A percentile compares a stretch with the other conserved stretches of the same genome.
phyloP scores from a whole-genome alignment of 2,113 vertebrate species.

The Emydura subglobosa region DNA sequence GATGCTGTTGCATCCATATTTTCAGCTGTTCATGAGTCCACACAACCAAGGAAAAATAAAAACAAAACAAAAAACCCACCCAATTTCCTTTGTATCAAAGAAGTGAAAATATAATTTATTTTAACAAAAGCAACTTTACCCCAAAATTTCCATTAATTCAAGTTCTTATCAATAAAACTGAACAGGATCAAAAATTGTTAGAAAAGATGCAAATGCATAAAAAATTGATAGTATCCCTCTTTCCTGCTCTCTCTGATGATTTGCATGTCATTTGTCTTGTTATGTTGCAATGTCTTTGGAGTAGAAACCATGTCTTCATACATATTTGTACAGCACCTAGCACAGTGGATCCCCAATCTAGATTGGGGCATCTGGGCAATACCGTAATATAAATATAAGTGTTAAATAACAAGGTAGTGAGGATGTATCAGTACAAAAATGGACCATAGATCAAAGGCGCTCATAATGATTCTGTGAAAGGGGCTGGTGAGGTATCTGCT shows the following conservation, averaged over 20 bases:
- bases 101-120: neutral
- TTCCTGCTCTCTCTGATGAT: neutral
- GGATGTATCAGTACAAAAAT: neutral
- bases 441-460: neutral
- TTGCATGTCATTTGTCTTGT: neutral
- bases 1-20: neutral
- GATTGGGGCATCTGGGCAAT: neutral
- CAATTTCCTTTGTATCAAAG: neutral
- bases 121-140: neutral
- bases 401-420: rapidly evolving
- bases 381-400: neutral
- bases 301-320: neutral
- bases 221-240: neutral
- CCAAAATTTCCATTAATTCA: neutral
- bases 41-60: neutral
- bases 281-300: neutral
- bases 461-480: no score
- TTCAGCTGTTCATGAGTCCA: neutral
- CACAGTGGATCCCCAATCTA: neutral
- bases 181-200: neutral
- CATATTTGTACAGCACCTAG: neutral
- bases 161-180: neutral
- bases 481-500: no score
- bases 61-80: no score
- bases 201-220: neutral